Base-by-base conservation (phyloP, 2,797 vertebrate species). In the Falco biarmicus region DNA sequence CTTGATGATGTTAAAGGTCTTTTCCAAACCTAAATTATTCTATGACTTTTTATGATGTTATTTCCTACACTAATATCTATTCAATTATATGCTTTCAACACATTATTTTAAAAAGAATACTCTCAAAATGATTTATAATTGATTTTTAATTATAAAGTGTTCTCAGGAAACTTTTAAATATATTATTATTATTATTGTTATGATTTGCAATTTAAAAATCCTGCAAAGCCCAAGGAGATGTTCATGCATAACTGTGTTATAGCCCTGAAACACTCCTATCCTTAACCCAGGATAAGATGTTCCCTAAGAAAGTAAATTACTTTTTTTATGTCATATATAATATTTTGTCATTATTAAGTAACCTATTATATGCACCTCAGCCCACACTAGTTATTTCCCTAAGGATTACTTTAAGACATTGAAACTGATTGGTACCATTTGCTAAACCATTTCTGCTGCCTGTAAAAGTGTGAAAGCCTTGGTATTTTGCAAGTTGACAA, bases 261-360 rank as follows among this genome's bases (percentile, higher is more conserved):
- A 79, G 43, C 32, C 54, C 63, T 86, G 59, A 92, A 91, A 77
- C 32, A 64, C 20, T 41, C 60, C 54, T 34, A 82, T 59, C 51
- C 57, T 81, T 57, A 91, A 84, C 11, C 9, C 24, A 82, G 34
- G 26, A 64, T 59, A 87, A 84, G 28, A 84, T 56, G 15, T 61
- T 93, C 48, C 70, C 45, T 83, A 50, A 81, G 85, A 84, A 84
- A 75, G 14, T 24, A 59, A 81, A 41, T 48, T 48, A 6, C 59
- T 48, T 71, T 77, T 87, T 81, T 45, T 6, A 56, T 66, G 45
- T 60, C 48, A 89, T 39, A 86, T 63, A 82, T 39, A 69, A 53
- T 47, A 84, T 90, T 93, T 89, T 95, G 20, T 84, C 61, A 79
- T 84, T 88, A 70, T 91, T 84, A 90, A 95, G 57, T 39, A 84